Evolutionary conservation across 2,113 vertebrate genomes (phyloP), one percentile per base, ranked within the genome.

Genomic region (Lontra canadensis): DNA sequence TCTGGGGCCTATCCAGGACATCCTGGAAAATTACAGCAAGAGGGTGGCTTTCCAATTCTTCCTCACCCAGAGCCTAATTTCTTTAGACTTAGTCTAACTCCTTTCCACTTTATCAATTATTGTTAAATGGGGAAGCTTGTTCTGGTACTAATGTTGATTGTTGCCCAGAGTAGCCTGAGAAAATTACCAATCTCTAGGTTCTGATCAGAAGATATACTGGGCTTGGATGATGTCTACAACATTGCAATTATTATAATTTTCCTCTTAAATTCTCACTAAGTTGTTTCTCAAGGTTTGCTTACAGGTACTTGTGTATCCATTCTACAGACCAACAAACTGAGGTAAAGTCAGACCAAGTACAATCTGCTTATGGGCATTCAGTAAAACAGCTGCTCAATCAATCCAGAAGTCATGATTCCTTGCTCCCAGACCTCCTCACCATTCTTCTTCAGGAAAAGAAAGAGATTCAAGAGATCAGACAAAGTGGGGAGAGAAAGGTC

Each of bases 21-120:
- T 96, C 95, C 69, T 91, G 96, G 88, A 97, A 97, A 96, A 97
- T 94, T 57, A 96, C 49, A 95, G 74, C 71, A 65, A 80, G 73
- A 90, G 21, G 39, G 65, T 76, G 26, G 85, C 89, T 90, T 69
- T 95, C 85, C 83, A 85, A 44, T 42, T 61, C 49, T 94, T 59
- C 52, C 74, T 95, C 20, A 65, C 55, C 83, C 74, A 90, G 63
- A 88, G 65, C 34, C 88, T 86, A 31, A 55, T 80, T 94, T 92
- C 87, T 94, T 90, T 57, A 44, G n/a, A 90, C 47, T 44, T 14
- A 18, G 80, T 52, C 90, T 88, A 25, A 88, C 95, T 88, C 94
- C 92, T 90, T 84, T 94, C 84, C 80, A 23, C 29, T 79, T 59
- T 88, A 59, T 61, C 88, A 69, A n/a, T 81, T 61, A 34, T 39